These are phyloP conservation scores for Falco naumanni DNA, from an alignment of 2,797 vertebrate species.

Conservation along the genomic window DNA sequence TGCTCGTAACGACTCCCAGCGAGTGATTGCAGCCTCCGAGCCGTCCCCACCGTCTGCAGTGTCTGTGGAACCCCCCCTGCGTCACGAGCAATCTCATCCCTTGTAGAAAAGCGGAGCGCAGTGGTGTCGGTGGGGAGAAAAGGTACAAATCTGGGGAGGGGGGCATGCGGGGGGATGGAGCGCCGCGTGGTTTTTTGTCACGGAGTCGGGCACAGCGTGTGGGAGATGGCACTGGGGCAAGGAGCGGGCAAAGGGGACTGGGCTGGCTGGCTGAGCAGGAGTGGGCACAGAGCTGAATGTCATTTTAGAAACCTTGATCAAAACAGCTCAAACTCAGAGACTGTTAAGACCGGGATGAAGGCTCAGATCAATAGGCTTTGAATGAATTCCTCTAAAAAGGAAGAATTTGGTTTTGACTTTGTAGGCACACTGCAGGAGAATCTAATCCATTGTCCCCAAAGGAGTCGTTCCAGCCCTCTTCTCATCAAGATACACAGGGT, in stretches of 20 bases:
- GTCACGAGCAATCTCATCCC: background rate
- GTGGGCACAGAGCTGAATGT: background rate
- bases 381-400: constrained; percentile 52
- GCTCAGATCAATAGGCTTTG: constrained; percentile 37
- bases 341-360: background rate
- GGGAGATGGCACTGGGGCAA: background rate
- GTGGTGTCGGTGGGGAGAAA: background rate
- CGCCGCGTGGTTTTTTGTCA: accelerated
- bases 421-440: background rate
- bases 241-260: background rate
- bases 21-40: background rate
- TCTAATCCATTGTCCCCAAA: constrained; percentile 30
- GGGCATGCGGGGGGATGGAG: accelerated
- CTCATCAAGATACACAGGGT: background rate
- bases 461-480: background rate
- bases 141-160: accelerated
- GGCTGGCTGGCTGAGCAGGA: background rate
- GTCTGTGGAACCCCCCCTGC: background rate
- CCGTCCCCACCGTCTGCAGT: background rate
- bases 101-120: background rate
- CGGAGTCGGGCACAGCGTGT: accelerated
- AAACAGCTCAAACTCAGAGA: background rate
- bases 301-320: background rate
- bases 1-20: background rate
- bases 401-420: constrained; percentile 42